Base-by-base conservation (phyloP, 2,888 invertebrate genomes). In the Eudasyphora cyanicolor region DNA sequence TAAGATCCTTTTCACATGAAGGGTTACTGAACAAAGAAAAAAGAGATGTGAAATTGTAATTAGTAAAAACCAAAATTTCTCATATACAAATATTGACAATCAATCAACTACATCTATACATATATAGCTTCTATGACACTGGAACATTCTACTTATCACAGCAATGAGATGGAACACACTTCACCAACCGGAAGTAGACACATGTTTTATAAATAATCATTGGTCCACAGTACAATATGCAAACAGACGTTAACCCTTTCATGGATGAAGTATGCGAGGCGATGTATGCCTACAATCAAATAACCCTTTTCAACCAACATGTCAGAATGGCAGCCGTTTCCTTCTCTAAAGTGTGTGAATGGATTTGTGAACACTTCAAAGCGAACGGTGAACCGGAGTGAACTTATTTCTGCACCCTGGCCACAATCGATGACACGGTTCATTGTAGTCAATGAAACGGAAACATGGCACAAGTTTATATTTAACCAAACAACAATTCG, bases 401-500 rank as follows among this genome's bases (percentile, higher is more conserved):
- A 45, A 14, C 24, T 19, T n/a, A 29, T 29, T 29, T 12, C 60
- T 10, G 24, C 29, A 7, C 24, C 19, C 14, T 14, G 32, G n/a
- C n/a, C n/a, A n/a, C n/a, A n/a, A 24, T 27, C 67, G 24, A 42
- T 67, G 67, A 21, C 3, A 67, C 62, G 76, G 60, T 54, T 32
- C 51, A 62, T 45, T 42, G 67, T 67, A 27, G 24, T 32, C 64
- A 73, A 67, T 84, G 80, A 49, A 80, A 71, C 75, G 83, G 83
- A 80, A 83, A 80, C 80, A 77, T 70, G 71, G 32, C 69, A 80
- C 45, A 79, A 76, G 77, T 84, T 83, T 80, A 80, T 84, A 75
- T 83, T 78, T 70, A 78, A 71, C 85, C 85, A 74, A n/a, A n/a
- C 45, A 45, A 71, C 87, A 89, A 88, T 87, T 87, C 87, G 87